Evolutionary conservation across 2,113 vertebrate species (phyloP).

Genomic region (Nettapus auritus): DNA sequence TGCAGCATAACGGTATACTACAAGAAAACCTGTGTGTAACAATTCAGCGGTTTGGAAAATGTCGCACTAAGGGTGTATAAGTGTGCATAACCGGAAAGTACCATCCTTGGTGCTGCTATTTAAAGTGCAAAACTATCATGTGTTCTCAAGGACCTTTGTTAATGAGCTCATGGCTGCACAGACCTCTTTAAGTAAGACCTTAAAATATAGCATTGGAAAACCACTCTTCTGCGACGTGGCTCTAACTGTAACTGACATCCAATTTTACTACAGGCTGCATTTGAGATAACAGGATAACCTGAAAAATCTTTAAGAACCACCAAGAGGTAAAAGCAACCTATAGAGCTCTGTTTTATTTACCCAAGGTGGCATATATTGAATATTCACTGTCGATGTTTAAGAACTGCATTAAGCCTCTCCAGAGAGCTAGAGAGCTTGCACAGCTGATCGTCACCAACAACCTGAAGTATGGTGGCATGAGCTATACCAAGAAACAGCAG

Average conservation of each 20-base stretch:
- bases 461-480: neutral
- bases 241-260: neutral
- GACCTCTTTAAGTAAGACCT: neutral
- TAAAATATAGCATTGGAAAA: neutral
- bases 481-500: neutral
- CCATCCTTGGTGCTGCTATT: neutral
- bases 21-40: neutral
- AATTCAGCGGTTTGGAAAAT: neutral
- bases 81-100: neutral
- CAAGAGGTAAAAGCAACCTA: neutral
- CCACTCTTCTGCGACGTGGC: neutral
- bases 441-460: neutral
- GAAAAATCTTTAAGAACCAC: neutral
- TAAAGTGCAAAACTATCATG: rapidly evolving
- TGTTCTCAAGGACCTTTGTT: neutral
- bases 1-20: neutral
- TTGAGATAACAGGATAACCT: neutral
- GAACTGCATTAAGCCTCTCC: neutral
- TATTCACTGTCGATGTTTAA: neutral
- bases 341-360: neutral
- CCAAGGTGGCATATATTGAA: neutral
- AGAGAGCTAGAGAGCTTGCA: neutral
- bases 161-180: neutral
- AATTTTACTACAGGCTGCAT: neutral
- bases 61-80: neutral